A percentile compares a stretch with the other conserved stretches of the same genome.
These are phyloP conservation scores for Scolopax mira DNA, from an alignment of 2,113 vertebrate species.

Conservation along the genomic window DNA sequence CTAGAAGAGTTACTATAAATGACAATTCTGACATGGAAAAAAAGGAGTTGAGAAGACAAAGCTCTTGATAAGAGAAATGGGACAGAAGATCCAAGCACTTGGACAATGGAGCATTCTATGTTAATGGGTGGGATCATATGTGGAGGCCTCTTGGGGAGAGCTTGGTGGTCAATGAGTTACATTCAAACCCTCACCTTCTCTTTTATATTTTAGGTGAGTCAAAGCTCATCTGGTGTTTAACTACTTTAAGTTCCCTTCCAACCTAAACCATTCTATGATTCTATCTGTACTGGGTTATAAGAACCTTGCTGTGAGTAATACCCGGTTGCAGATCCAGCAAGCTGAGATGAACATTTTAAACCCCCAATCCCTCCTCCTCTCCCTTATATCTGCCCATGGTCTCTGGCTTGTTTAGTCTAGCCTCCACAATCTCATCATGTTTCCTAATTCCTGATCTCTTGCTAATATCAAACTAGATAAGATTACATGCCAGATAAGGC, in stretches of 20 bases:
- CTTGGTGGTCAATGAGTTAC: not conserved
- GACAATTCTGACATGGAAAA: not conserved
- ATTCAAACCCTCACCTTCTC: not conserved
- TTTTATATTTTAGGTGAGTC: not conserved
- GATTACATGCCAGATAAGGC: not conserved
- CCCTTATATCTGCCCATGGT: not conserved
- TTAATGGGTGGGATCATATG: not conserved
- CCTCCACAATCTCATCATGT: not conserved
- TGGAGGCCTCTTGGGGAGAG: not conserved
- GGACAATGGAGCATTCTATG: fast-evolving
- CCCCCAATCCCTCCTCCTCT: not conserved
- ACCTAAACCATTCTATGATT: no score
- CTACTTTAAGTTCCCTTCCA: no score
- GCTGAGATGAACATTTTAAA: not conserved
- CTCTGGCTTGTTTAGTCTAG: not conserved
- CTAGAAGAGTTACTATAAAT: not conserved
- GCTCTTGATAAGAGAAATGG: not conserved
- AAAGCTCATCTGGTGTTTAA: not conserved
- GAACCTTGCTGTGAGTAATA: not conserved
- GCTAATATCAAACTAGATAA: not conserved
- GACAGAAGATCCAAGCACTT: not conserved
- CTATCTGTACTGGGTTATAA: not conserved
- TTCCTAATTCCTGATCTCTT: not conserved
- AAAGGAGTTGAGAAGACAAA: not conserved
- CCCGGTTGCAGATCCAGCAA: not conserved